These are phyloP conservation scores for Nyctibius grandis DNA, from an alignment of 2,797 vertebrate species.

Conservation along the genomic window DNA sequence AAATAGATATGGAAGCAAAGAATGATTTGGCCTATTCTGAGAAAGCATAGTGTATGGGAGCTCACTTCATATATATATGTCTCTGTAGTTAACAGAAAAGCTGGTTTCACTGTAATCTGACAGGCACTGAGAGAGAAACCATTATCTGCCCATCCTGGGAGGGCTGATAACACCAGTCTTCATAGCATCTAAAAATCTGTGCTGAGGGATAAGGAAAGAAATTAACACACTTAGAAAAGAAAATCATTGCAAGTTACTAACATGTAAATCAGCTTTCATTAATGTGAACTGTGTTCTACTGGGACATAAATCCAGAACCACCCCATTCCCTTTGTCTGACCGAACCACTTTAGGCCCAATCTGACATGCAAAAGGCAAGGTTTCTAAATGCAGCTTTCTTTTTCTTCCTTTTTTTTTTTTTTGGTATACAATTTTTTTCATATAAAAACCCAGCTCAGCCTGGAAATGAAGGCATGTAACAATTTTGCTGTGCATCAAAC, in stretches of 20 bases:
- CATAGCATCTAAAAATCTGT: neutral
- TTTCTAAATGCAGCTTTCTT: neutral
- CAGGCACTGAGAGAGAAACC: neutral
- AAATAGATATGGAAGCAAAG: neutral
- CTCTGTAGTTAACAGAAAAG: neutral
- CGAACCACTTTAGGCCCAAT: neutral
- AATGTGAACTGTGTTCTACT: neutral
- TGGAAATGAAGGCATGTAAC: neutral
- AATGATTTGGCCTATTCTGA: neutral
- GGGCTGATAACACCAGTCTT: conserved; percentile 12
- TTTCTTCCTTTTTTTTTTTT: neutral
- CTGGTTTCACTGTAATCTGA: neutral
- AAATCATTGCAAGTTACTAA: neutral
- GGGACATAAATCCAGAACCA: neutral
- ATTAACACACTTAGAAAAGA: neutral
- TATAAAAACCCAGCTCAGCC: neutral
- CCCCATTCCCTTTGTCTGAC: neutral
- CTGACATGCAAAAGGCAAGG: neutral
- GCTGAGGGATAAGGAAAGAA: neutral
- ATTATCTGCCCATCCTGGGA: neutral
- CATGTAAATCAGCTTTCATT: neutral
- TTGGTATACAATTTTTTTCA: rapidly evolving
- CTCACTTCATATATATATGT: neutral
- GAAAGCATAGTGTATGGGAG: neutral
- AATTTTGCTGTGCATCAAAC: neutral